Percentiles rank a stretch among this genome's conserved stretches.
Conservation (phyloP, 2,797 vertebrate genomes). For the Melanotaenia trifasciata region DNA sequence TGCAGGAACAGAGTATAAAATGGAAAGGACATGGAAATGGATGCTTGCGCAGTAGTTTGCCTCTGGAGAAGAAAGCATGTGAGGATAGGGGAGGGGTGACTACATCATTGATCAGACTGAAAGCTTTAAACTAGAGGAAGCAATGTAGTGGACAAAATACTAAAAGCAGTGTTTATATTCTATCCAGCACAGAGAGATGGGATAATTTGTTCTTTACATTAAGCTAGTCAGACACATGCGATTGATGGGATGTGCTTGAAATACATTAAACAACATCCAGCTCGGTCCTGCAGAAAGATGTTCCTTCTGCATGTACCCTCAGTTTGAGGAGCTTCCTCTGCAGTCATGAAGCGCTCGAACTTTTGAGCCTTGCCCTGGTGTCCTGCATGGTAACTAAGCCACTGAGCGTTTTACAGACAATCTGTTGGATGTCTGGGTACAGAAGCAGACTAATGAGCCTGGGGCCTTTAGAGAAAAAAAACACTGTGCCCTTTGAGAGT, state of each 20-base stretch:
- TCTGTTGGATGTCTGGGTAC: conserved; percentile 52
- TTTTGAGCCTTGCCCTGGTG: conserved; percentile 24
- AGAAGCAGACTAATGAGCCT: conserved; percentile 49
- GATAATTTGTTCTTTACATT: conserved; percentile 61
- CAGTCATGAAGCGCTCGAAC: conserved; percentile 22
- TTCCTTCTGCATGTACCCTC: conserved; percentile 26
- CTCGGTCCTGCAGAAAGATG: conserved; percentile 30
- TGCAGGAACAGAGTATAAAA: conserved; percentile 6
- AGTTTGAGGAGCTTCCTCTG: conserved; percentile 39
- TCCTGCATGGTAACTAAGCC: conserved; percentile 30
- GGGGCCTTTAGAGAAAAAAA: conserved; percentile 35
- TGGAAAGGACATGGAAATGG: conserved; percentile 53
- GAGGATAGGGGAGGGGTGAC: conserved; percentile 8
- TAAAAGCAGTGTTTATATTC: conserved; percentile 53
- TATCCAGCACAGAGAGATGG: conserved; percentile 40
- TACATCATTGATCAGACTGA: conserved; percentile 70
- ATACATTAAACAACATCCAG: conserved; percentile 43
- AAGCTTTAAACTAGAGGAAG: conserved; percentile 60
- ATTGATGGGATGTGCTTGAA: conserved; percentile 34
- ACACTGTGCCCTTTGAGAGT: conserved; percentile 16
- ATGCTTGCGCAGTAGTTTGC: conserved; percentile 48
- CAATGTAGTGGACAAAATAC: conserved; percentile 36
- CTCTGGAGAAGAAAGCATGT: conserved; percentile 35
- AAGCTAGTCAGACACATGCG: conserved; percentile 44
- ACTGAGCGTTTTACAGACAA: conserved; percentile 48